phyloP scores from a whole-genome alignment of 35 echinoderm and acorn worm genomes.

The Heliocidaris erythrogramma region DNA sequence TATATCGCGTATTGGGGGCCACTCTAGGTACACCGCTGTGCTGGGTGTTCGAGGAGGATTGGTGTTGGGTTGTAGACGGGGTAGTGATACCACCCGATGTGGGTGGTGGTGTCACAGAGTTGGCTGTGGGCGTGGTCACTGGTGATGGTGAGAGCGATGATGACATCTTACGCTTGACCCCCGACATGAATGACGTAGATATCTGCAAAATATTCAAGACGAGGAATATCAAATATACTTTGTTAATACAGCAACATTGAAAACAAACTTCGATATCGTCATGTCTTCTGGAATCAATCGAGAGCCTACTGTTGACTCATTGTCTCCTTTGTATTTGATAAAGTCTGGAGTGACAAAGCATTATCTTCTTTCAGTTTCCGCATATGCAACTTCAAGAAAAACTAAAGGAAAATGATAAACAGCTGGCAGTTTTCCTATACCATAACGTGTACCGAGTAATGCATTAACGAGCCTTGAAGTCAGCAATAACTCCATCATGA shows the following conservation, averaged over 20 bases:
- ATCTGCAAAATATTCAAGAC: slow-evolving; percentile 17
- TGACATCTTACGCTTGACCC: slow-evolving; percentile 73
- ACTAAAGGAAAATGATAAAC: not conserved
- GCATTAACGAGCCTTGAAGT: not conserved
- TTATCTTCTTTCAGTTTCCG: not conserved
- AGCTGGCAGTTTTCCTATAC: not conserved
- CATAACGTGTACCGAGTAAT: not conserved
- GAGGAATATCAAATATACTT: not conserved
- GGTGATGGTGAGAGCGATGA: slow-evolving; percentile 67
- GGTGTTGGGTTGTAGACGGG: slow-evolving; percentile 24
- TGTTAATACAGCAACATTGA: not conserved
- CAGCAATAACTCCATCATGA: slow-evolving; percentile 10
- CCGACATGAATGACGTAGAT: slow-evolving; percentile 60
- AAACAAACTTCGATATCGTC: not conserved
- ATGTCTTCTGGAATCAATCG: not conserved
- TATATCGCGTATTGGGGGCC: slow-evolving; percentile 78
- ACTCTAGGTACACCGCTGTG: slow-evolving; percentile 82
- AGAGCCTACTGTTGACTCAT: not conserved
- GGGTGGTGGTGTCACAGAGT: slow-evolving; percentile 80
- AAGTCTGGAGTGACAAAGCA: not conserved
- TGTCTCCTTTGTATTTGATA: too few species aligned
- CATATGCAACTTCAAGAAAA: not conserved
- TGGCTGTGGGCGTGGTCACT: slow-evolving; percentile 64
- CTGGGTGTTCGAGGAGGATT: not conserved
- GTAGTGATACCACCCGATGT: slow-evolving; percentile 47